phyloP scores from a whole-genome alignment of 2,888 invertebrate species.

The Koerneria pararmatus region DNA sequence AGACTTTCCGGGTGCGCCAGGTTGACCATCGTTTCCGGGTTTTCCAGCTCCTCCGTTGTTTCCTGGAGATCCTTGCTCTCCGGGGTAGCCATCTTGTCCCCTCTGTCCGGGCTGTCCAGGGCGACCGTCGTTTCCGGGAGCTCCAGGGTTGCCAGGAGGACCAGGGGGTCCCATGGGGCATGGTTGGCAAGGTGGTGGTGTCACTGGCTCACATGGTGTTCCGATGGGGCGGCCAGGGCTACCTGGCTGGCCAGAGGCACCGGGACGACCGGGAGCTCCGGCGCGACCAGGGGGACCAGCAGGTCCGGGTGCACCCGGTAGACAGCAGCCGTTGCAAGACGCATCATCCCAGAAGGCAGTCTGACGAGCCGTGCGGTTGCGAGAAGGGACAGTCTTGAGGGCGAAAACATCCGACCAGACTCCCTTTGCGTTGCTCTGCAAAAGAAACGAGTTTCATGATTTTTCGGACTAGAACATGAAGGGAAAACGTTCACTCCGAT shows the following conservation, averaged over 20 bases:
- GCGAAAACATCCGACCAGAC: conserved; percentile 23
- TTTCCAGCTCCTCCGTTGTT: conserved; percentile 40
- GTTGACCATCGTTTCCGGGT: conserved; percentile 37
- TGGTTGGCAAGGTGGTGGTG: conserved; percentile 21
- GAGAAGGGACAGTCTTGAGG: conserved; percentile 22
- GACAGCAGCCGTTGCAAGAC: conserved; percentile 22
- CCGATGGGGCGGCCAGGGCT: conserved; percentile 19
- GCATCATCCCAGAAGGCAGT: conserved; percentile 27
- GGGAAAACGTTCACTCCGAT: too few relatives aligned
- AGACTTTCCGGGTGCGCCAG: conserved; percentile 23
- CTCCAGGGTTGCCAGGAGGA: conserved; percentile 39
- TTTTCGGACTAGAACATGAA: not conserved
- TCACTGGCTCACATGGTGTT: conserved; percentile 19
- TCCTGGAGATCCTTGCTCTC: conserved; percentile 38
- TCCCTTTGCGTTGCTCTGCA: conserved; percentile 23
- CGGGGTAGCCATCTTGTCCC: conserved; percentile 44
- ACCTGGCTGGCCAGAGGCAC: conserved; percentile 22
- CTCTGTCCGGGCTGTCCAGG: conserved; percentile 37
- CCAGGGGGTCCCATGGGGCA: conserved; percentile 34
- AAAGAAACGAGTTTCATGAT: not conserved
- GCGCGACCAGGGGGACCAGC: conserved; percentile 20
- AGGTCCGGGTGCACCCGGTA: conserved; percentile 21
- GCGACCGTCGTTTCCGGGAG: conserved; percentile 41
- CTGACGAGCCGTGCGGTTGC: conserved; percentile 25
- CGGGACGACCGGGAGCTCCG: conserved; percentile 22